Evolutionary conservation across 2,113 vertebrate species (phyloP).

Genomic region (Leiothrix lutea): DNA sequence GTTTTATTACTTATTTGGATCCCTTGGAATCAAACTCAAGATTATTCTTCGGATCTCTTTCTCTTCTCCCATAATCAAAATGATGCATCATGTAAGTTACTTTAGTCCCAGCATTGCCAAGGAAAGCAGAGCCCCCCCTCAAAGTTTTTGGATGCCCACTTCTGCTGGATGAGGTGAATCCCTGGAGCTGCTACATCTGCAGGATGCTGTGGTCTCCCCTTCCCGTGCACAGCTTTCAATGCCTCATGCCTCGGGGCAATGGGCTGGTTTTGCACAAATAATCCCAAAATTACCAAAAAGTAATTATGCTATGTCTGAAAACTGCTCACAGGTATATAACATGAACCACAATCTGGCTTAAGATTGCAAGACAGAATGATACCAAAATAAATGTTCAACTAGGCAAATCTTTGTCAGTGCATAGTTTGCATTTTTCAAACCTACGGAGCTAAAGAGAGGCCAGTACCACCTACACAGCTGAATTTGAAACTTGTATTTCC

Average conservation of each 20-base stretch:
- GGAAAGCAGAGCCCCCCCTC: neutral
- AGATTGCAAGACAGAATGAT: neutral
- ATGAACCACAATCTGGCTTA: neutral
- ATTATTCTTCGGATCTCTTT: neutral
- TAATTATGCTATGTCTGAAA: neutral
- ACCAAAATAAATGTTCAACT: neutral
- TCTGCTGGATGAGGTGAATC: neutral
- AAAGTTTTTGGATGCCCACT: neutral
- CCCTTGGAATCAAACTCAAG: neutral
- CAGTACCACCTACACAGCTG: neutral
- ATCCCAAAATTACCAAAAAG: neutral
- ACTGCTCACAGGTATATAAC: neutral
- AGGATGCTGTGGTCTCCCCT: neutral
- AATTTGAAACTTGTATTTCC: neutral
- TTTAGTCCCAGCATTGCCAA: neutral
- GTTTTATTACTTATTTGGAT: neutral
- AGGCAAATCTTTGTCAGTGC: neutral
- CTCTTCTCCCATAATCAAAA: neutral
- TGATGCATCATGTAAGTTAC: neutral
- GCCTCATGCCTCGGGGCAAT: neutral
- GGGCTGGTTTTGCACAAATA: neutral
- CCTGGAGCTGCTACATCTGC: neutral
- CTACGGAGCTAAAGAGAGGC: neutral
- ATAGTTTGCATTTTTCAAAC: neutral
- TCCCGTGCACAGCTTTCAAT: accelerated